Evolutionary conservation across 2,113 vertebrate genomes (phyloP).

Genomic region (Pyrgilauda ruficollis): DNA sequence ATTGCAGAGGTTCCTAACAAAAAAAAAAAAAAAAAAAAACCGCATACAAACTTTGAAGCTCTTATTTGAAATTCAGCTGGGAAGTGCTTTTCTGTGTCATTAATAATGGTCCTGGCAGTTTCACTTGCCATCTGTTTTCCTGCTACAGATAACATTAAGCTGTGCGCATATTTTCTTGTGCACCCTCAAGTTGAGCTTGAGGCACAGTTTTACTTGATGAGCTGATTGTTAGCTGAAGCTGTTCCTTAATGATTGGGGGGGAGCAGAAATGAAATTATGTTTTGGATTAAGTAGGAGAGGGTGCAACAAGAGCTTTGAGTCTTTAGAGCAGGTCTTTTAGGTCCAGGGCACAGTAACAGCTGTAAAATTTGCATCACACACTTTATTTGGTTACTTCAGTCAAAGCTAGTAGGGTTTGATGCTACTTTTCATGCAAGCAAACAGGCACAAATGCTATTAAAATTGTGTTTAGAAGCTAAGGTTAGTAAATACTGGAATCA

Average conservation of each 20-base stretch:
- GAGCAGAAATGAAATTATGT: not conserved
- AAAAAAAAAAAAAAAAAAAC: not conserved
- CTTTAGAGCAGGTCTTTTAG: not conserved
- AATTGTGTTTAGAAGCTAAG: not conserved
- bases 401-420: not conserved
- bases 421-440: not conserved
- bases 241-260: not conserved
- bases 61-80: not conserved
- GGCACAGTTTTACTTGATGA: not conserved
- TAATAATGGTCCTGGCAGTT: not conserved
- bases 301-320: not conserved
- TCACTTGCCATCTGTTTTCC: not conserved
- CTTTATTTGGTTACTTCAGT: not conserved
- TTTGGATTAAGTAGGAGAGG: not conserved
- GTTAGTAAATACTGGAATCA: not conserved
- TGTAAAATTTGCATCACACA: not conserved
- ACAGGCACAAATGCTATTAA: not conserved
- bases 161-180: not conserved
- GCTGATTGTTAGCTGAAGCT: not conserved
- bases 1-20: not conserved
- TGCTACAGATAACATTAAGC: not conserved
- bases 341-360: not conserved
- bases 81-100: not conserved
- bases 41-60: not conserved
- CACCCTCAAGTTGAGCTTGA: too few relatives aligned